These are phyloP conservation scores for Dryobotodes eremita DNA, from an alignment of 2,888 invertebrate species.

Conservation along the genomic window DNA sequence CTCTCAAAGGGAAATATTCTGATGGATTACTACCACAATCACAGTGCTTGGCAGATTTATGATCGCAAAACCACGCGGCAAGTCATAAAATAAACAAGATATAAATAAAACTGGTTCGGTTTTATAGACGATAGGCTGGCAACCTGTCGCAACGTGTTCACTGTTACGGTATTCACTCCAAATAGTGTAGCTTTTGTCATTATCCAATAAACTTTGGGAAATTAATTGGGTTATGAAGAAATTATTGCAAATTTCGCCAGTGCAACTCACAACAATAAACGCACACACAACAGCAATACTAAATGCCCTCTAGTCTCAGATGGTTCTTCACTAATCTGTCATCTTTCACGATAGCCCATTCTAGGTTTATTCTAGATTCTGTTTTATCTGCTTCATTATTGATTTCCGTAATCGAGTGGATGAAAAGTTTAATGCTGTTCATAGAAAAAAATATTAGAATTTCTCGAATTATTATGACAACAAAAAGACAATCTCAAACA, in stretches of 20 bases:
- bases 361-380: too few relatives aligned
- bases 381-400: background rate
- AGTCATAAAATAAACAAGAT: slow-evolving; percentile 53
- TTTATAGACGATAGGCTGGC: slow-evolving; percentile 31
- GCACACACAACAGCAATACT: too few relatives aligned
- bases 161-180: slow-evolving; percentile 53
- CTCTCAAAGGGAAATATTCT: slow-evolving; percentile 12
- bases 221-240: slow-evolving; percentile 1
- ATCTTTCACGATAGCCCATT: background rate
- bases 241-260: background rate
- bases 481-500: too few relatives aligned
- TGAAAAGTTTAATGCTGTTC: background rate
- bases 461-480: too few relatives aligned
- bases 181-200: slow-evolving; percentile 31
- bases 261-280: too few relatives aligned
- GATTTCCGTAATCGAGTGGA: background rate
- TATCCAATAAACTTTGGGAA: slow-evolving; percentile 15
- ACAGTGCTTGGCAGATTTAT: slow-evolving; percentile 40
- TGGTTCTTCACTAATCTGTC: background rate
- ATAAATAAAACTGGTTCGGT: slow-evolving; percentile 52
- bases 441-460: background rate
- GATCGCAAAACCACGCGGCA: slow-evolving; percentile 36
- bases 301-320: too few relatives aligned
- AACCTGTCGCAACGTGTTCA: slow-evolving; percentile 57
- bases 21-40: slow-evolving; percentile 23